Percentiles rank a stretch among this genome's conserved stretches.
phyloP scores from a whole-genome alignment of 1,140 invertebrate genomes.

The Mya arenaria region DNA sequence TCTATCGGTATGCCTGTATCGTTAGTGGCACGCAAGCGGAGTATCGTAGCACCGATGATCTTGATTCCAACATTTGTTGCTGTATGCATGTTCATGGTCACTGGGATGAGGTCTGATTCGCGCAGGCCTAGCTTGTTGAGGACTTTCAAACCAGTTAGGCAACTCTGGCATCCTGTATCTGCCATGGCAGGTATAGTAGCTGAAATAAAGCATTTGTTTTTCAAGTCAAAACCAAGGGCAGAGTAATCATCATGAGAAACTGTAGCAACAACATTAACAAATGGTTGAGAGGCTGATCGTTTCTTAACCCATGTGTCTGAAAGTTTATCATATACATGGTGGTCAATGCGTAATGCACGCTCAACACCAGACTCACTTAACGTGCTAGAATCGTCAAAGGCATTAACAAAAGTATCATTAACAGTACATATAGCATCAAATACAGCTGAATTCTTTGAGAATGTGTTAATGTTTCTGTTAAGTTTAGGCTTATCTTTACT shows the following conservation, averaged over 20 bases:
- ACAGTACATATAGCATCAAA: slow-evolving; percentile 21
- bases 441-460: no score
- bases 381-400: not conserved
- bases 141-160: slow-evolving; percentile 26
- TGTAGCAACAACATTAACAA: slow-evolving; percentile 17
- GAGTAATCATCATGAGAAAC: slow-evolving; percentile 9
- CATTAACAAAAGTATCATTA: not conserved
- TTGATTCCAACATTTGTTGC: slow-evolving; percentile 26
- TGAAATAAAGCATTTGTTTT: not conserved
- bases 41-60: slow-evolving; percentile 44
- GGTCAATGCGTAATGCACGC: slow-evolving; percentile 37
- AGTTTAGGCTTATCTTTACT: no score
- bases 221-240: slow-evolving; percentile 4
- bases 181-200: slow-evolving; percentile 11
- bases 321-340: slow-evolving; percentile 56
- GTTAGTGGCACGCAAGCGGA: slow-evolving; percentile 29
- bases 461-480: no score
- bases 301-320: slow-evolving; percentile 31
- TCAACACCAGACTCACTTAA: not conserved
- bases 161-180: slow-evolving; percentile 57
- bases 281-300: slow-evolving; percentile 44
- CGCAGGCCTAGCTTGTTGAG: slow-evolving; percentile 1
- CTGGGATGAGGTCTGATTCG: slow-evolving; percentile 47
- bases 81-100: slow-evolving; percentile 46
- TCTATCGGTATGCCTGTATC: not conserved